Percentiles rank a stretch among this genome's conserved stretches.
These are phyloP conservation scores for Lycodopsis pacificus DNA, from an alignment of 2,797 vertebrate species.

Conservation along the genomic window DNA sequence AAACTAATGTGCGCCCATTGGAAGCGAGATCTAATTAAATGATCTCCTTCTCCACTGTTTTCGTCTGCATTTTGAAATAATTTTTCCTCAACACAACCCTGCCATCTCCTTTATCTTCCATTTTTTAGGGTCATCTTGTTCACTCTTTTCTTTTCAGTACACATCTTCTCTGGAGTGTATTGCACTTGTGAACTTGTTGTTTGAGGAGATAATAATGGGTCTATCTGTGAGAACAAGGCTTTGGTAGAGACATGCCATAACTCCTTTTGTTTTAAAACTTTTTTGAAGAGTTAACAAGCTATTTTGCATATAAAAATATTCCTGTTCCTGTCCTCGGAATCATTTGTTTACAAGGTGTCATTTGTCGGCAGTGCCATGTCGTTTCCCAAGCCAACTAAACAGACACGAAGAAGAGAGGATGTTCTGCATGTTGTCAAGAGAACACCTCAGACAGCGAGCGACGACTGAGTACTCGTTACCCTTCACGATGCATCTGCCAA, in stretches of 20 bases:
- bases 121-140: slow-evolving; percentile 4
- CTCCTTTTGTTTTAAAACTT: not conserved
- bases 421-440: slow-evolving; percentile 19
- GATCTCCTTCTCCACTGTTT: slow-evolving; percentile 33
- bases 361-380: slow-evolving; percentile 2
- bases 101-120: slow-evolving; percentile 8
- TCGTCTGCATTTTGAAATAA: slow-evolving; percentile 18
- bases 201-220: slow-evolving; percentile 11
- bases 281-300: slow-evolving; percentile 8
- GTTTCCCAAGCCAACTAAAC: slow-evolving; percentile 10
- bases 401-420: not conserved
- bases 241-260: slow-evolving; percentile 24
- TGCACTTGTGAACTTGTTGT: slow-evolving; percentile 13
- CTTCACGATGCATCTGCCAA: slow-evolving; percentile 25
- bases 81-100: slow-evolving; percentile 6
- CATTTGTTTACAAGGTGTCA: slow-evolving; percentile 19
- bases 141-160: not conserved
- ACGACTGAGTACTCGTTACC: slow-evolving; percentile 29
- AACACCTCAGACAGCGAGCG: slow-evolving; percentile 16
- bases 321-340: slow-evolving; percentile 14
- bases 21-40: slow-evolving; percentile 58
- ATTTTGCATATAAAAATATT: not conserved
- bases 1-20: slow-evolving; percentile 33
- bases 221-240: slow-evolving; percentile 9
- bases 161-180: slow-evolving; percentile 11